Conservation (phyloP, 2,797 vertebrate species). For the Clarias pachynema region DNA sequence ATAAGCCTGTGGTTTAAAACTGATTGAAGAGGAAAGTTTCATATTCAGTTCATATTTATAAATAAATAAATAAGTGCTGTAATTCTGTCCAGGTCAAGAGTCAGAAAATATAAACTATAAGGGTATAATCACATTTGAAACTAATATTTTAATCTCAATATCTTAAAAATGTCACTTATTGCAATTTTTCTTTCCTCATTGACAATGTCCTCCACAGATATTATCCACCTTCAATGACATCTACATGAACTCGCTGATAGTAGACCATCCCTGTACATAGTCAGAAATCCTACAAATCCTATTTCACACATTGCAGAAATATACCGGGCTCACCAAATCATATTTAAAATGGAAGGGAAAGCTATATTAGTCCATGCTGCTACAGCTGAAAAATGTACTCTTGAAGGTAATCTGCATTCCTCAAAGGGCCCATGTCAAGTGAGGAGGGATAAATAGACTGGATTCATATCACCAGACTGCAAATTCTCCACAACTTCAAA, state of each 20-base stretch:
- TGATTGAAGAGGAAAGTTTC: not conserved
- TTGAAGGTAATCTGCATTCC: conserved; percentile 68
- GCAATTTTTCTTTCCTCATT: not conserved
- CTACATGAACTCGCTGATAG: not conserved
- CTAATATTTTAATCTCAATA: not conserved
- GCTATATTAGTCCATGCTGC: conserved; percentile 53
- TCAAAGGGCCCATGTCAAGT: conserved; percentile 63
- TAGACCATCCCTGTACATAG: not conserved
- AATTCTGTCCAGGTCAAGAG: not conserved
- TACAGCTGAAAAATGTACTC: conserved; percentile 57
- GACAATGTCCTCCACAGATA: not conserved
- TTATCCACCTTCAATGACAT: not conserved
- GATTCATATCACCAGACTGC: conserved; percentile 59
- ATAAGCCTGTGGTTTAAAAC: not conserved
- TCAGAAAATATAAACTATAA: not conserved
- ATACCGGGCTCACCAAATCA: not conserved
- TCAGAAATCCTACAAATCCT: not conserved
- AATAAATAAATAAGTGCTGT: not conserved
- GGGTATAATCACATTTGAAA: not conserved
- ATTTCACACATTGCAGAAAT: conserved; percentile 8
- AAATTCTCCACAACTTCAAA: conserved; percentile 58
- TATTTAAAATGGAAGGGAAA: conserved; percentile 59
- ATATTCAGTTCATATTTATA: no score
- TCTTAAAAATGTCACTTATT: not conserved
- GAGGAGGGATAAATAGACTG: conserved; percentile 70